Evolutionary conservation across 2,797 vertebrate species (phyloP).

Genomic region (Ispidina lecontei): DNA sequence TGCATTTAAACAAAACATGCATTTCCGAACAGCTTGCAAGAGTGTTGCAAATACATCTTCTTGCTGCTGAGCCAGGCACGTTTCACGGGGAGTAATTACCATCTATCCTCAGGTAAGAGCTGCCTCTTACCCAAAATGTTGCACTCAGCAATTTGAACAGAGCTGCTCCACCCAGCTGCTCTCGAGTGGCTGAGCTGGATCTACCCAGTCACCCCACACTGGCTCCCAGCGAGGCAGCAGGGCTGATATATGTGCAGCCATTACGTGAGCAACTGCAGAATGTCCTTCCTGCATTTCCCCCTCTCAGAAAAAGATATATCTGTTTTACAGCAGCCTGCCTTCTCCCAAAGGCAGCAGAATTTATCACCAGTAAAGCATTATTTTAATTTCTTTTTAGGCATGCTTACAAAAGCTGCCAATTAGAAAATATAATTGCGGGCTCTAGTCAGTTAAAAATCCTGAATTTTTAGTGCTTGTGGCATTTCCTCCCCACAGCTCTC

Average conservation of each 20-base stretch:
- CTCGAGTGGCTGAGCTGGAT: not conserved
- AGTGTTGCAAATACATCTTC: not conserved
- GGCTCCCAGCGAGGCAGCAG: not conserved
- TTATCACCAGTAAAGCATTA: too few species aligned
- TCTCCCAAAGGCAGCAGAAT: not conserved
- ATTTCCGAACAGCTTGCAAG: not conserved
- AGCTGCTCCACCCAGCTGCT: not conserved
- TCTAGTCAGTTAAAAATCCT: not conserved
- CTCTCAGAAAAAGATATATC: not conserved
- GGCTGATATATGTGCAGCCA: not conserved
- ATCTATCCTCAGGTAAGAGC: not conserved
- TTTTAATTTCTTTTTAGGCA: not conserved
- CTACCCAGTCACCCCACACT: accelerated
- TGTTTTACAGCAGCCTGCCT: not conserved
- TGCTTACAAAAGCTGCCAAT: not conserved
- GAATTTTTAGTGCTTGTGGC: not conserved
- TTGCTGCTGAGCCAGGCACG: not conserved
- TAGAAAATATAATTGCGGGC: not conserved
- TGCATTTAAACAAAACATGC: accelerated
- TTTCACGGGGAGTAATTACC: conserved; percentile 28
- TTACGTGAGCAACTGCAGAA: not conserved
- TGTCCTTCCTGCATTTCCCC: not conserved
- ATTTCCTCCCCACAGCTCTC: not conserved
- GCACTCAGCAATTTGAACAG: accelerated
- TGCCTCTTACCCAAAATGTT: not conserved